Conservation (phyloP, 2,113 vertebrate genomes). For the Taxidea taxus region DNA sequence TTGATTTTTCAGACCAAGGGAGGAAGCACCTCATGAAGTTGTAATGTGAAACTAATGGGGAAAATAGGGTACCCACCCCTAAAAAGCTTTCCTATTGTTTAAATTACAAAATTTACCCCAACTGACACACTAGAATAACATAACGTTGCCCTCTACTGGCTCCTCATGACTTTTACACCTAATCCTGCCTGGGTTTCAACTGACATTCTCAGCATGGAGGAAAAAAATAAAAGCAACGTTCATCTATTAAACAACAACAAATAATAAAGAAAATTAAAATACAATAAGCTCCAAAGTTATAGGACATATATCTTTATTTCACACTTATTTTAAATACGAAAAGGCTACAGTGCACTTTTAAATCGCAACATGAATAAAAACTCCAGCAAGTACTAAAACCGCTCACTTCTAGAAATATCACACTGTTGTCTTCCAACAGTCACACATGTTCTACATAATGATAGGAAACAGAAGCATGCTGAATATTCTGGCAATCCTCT, state of each 20-base stretch:
- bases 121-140: constrained; percentile 35
- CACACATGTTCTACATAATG: neutral
- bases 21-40: neutral
- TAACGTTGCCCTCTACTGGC: constrained; percentile 79
- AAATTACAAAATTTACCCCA: constrained; percentile 42
- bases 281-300: neutral
- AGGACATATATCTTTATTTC: neutral
- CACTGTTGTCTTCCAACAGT: neutral
- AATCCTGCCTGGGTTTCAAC: neutral
- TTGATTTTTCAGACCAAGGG: neutral
- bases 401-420: neutral
- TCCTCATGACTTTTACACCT: constrained; percentile 24
- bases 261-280: neutral
- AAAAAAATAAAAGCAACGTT: neutral
- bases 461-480: constrained; percentile 19
- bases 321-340: neutral
- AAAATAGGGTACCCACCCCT: neutral
- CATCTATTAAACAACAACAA: neutral
- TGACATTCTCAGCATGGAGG: neutral
- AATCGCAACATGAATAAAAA: neutral
- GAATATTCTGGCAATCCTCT: constrained; percentile 39
- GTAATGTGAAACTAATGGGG: constrained; percentile 53
- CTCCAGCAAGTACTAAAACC: neutral
- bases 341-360: neutral
- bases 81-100: constrained; percentile 61